Evolutionary conservation across 30 jellyfish, hydroid and myxozoan genomes (phyloP).

Genomic region (Cassiopea xamachana): DNA sequence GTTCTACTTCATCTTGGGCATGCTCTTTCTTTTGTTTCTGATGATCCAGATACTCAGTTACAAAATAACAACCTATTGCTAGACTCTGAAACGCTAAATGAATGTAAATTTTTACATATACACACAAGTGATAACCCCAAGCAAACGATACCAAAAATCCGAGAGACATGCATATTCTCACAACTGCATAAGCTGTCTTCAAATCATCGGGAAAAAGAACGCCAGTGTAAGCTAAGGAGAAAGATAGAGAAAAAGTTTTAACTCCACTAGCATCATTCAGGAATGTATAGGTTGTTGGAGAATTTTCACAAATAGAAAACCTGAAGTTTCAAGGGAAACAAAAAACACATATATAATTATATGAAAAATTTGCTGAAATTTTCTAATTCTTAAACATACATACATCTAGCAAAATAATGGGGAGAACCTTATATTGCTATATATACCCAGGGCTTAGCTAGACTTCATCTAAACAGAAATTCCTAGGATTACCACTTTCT

Average conservation of each 20-base stretch:
- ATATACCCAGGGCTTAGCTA: too few species aligned
- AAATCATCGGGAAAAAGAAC: constrained; percentile 33
- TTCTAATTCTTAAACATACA: too few species aligned
- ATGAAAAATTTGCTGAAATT: too few species aligned
- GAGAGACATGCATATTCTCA: constrained; percentile 46
- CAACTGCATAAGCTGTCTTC: constrained; percentile 56
- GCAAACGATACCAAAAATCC: constrained; percentile 64
- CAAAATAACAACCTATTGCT: constrained; percentile 26
- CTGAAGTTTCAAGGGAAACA: too few species aligned
- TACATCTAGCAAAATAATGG: too few species aligned
- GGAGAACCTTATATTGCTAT: too few species aligned
- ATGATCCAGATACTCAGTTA: constrained; percentile 35
- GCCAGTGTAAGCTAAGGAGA: constrained; percentile 50
- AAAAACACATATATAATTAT: too few species aligned
- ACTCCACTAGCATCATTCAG: neutral
- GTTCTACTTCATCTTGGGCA: constrained; percentile 7
- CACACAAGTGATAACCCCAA: constrained; percentile 60
- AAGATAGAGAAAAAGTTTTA: neutral
- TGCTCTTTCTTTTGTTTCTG: constrained; percentile 17
- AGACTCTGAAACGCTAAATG: constrained; percentile 11
- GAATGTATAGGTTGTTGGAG: too few species aligned
- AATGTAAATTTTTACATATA: constrained; percentile 41
- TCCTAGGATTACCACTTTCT: too few species aligned
- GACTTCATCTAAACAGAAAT: too few species aligned
- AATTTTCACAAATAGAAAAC: too few species aligned